A percentile compares a stretch with the other conserved stretches of the same genome.
Conservation (phyloP, 2,888 invertebrate species). For the Noctua pronuba region DNA sequence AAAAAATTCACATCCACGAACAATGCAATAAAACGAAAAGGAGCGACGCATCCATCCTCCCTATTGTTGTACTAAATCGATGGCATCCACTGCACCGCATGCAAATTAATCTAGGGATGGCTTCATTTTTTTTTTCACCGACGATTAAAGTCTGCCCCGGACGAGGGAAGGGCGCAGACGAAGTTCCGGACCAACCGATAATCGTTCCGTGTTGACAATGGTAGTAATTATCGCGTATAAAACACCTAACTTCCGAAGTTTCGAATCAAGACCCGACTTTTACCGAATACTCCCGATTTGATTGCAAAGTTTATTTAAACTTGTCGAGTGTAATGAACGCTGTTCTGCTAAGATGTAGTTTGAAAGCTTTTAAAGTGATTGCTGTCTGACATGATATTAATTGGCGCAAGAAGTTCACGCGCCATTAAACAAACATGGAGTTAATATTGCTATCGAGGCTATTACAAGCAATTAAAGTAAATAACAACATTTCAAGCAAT, state of each 20-base stretch:
- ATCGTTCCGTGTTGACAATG: conserved; percentile 79
- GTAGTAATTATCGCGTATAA: conserved; percentile 74
- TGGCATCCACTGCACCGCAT: conserved; percentile 73
- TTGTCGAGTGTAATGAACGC: conserved; percentile 34
- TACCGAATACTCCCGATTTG: conserved; percentile 27
- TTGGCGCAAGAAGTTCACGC: conserved; percentile 43
- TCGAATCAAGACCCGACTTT: conserved; percentile 41
- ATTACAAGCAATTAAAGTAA: conserved; percentile 40
- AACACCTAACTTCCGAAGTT: conserved; percentile 68
- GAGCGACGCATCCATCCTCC: conserved; percentile 62
- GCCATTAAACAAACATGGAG: conserved; percentile 44
- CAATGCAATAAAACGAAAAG: conserved; percentile 64
- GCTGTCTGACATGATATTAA: conserved; percentile 42
- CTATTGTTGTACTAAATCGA: conserved; percentile 76
- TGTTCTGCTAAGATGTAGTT: conserved; percentile 45
- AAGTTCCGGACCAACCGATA: conserved; percentile 71
- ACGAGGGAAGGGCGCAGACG: conserved; percentile 65
- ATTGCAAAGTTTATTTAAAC: conserved; percentile 58
- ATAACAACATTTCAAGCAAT: conserved; percentile 27
- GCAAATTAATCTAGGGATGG: conserved; percentile 77
- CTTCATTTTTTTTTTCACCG: conserved; percentile 76
- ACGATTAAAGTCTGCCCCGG: conserved; percentile 64
- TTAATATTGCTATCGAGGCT: conserved; percentile 3
- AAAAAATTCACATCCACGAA: conserved; percentile 54
- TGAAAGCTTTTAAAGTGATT: conserved; percentile 59